Conservation (phyloP, 2,113 vertebrate genomes). For the Cololabis saira region DNA sequence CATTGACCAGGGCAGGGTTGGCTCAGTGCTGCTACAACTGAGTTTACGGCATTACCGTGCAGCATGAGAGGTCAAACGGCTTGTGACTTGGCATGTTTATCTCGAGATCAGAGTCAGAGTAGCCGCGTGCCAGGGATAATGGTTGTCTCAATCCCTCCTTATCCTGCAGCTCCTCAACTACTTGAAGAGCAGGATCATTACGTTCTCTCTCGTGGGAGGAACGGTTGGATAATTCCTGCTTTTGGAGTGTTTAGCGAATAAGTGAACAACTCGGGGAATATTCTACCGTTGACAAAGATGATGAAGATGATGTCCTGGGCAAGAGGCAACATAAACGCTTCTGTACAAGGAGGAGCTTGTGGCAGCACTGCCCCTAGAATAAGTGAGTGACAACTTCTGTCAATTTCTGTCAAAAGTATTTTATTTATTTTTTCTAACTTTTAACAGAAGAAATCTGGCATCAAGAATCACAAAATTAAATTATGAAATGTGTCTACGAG, state of each 20-base stretch:
- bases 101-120: constrained; percentile 39
- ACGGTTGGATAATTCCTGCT: background rate
- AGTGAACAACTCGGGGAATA: background rate
- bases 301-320: constrained; percentile 11
- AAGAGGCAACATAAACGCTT: background rate
- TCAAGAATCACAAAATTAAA: background rate
- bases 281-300: background rate
- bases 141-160: constrained; percentile 68
- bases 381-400: constrained; percentile 35
- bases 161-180: constrained; percentile 61
- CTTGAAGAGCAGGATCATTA: constrained; percentile 33
- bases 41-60: background rate
- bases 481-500: background rate
- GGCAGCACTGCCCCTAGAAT: background rate
- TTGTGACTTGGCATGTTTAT: constrained; percentile 58
- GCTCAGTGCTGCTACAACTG: background rate
- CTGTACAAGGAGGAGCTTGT: background rate
- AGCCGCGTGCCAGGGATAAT: constrained; percentile 69
- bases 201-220: constrained; percentile 43
- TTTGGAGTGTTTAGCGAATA: too few species aligned
- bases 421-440: too few species aligned
- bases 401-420: constrained; percentile 8
- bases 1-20: background rate
- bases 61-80: constrained; percentile 20
- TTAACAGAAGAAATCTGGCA: background rate